Evolutionary conservation across 2,888 invertebrate genomes (phyloP).

Genomic region (Rotaria macrura): DNA sequence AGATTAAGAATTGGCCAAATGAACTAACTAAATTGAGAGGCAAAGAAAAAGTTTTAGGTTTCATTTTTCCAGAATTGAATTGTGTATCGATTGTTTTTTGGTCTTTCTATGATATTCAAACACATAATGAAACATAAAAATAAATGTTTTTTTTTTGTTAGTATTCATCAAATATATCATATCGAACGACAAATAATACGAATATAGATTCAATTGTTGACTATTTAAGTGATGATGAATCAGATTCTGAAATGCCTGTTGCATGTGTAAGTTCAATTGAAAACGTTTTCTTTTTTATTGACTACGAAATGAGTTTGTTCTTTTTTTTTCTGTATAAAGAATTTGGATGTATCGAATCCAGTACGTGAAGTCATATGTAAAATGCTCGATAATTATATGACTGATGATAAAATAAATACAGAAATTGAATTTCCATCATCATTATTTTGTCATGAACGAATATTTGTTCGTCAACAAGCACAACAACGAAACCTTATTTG

Average conservation of each 20-base stretch:
- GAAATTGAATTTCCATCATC: conserved; percentile 19
- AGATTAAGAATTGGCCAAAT: too few species aligned
- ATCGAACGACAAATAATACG: background rate
- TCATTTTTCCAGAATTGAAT: too few species aligned
- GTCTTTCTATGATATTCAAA: too few species aligned
- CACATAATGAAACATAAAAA: too few species aligned
- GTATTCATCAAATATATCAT: background rate
- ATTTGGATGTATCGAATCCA: background rate
- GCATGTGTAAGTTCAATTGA: background rate
- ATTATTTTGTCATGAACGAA: conserved; percentile 16
- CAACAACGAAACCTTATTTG: conserved; percentile 1
- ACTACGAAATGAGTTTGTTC: too few species aligned
- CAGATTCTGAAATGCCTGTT: background rate
- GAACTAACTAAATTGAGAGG: too few species aligned
- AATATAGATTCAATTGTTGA: background rate
- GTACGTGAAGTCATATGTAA: background rate
- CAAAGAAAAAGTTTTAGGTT: too few species aligned
- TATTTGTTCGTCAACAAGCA: background rate
- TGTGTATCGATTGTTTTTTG: too few species aligned
- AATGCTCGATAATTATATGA: conserved; percentile 3
- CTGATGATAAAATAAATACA: background rate
- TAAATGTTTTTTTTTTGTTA: background rate
- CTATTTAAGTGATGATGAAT: conserved; percentile 22
- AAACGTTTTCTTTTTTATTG: too few species aligned
- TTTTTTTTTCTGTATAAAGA: background rate